Evolutionary conservation across 1,140 invertebrate genomes (phyloP), one percentile per base, ranked within the genome.

Genomic region (Drosophila bipectinata): DNA sequence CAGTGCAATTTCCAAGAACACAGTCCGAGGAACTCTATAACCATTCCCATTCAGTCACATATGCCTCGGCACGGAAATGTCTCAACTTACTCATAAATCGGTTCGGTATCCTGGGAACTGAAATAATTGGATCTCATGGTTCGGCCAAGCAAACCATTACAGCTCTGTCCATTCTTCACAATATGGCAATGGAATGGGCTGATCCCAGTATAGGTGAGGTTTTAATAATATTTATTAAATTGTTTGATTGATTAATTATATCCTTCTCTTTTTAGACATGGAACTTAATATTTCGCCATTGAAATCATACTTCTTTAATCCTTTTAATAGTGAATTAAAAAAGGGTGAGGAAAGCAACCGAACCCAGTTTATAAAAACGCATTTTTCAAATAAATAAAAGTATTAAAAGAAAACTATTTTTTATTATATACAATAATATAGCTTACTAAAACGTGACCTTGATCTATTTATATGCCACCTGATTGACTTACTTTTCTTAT

Each of bases 141-240:
- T 75, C 72, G 0, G 74, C 64, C 10, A 89, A 88, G 14, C 83
- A 90, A 30, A 76, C 80, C 32, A 89, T 90, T 18, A 83, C 89
- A 0, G 88, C 88, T 3, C 34, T 90, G 12, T 81, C 89, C 4
- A 45, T 90, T 10, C 67, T 90, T 0, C 88, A 90, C 45, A 90
- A 90, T 44, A 90, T 90, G 82, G 88, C 88, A n/a, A 85, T 90
- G 56, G 88, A 90, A 9, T 90, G 83, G 82, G 72, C 68, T 28
- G 88, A 90, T 72, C 59, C 68, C 5, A 77, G 74, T 26, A 69
- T 88, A 34, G 79, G 75, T 73, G 51, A 64, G 26, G 10, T n/a
- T 5, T 9, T 18, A 0, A 26, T 4, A 48, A 0, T 18, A 1
- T 2, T 55, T 1, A 18, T 9, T 10, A 15, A 10, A 3, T 52